Evolutionary conservation across 2,797 vertebrate genomes (phyloP).

Genomic region (Coregonus suidteri): DNA sequence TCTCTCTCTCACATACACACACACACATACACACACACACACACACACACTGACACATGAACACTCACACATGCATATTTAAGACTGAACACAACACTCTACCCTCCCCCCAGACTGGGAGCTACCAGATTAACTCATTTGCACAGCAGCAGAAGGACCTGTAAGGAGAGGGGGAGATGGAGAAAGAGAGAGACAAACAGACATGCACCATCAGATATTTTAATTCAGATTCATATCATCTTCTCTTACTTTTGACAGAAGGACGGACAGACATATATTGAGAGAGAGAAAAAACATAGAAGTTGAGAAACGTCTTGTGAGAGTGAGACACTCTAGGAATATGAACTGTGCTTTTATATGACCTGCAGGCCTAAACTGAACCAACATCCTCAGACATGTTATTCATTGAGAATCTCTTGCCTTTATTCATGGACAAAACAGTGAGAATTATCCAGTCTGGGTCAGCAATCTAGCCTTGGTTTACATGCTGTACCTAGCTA

Average conservation of each 20-base stretch:
- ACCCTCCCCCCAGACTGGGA: slow-evolving; percentile 54
- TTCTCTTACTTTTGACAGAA: slow-evolving; percentile 31
- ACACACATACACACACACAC: slow-evolving; percentile 4
- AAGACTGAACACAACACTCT: slow-evolving; percentile 47
- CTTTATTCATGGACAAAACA: slow-evolving; percentile 2
- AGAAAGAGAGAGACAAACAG: slow-evolving; percentile 3
- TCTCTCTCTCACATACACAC: slow-evolving; percentile 12
- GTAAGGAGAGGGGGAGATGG: background rate
- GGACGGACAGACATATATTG: slow-evolving; percentile 9
- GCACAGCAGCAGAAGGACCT: slow-evolving; percentile 33
- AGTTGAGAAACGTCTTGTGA: too few species aligned
- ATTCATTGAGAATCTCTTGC: background rate
- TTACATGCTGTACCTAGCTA: background rate
- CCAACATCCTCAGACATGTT: background rate
- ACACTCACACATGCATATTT: slow-evolving; percentile 60
- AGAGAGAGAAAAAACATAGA: slow-evolving; percentile 1
- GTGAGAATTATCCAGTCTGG: background rate
- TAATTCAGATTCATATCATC: slow-evolving; percentile 17
- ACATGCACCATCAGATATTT: slow-evolving; percentile 5
- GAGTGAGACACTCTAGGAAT: background rate
- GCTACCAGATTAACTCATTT: slow-evolving; percentile 76
- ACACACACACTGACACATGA: slow-evolving; percentile 13
- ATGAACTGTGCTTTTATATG: background rate
- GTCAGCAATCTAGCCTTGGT: background rate
- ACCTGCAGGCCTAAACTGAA: background rate